A percentile compares a stretch with the other conserved stretches of the same genome.
Conservation (phyloP, 2,888 invertebrate genomes). For the Drosophila pullipes region DNA sequence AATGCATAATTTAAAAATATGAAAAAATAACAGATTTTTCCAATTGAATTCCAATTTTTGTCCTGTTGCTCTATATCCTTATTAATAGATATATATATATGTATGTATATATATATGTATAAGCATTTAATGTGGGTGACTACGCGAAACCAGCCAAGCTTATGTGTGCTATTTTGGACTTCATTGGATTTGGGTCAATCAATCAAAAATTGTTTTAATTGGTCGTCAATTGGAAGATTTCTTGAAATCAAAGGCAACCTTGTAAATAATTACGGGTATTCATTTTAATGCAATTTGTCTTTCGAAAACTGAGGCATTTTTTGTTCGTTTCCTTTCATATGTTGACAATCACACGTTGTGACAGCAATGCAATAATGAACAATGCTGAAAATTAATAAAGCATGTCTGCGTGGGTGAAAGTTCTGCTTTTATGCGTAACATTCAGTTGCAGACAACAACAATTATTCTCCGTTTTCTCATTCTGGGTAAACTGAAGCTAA, state of each 20-base stretch:
- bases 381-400: background rate
- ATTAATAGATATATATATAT: too few species aligned
- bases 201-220: background rate
- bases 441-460: background rate
- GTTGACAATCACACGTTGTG: background rate
- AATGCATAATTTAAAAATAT: background rate
- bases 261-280: background rate
- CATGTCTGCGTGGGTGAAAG: background rate
- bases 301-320: background rate
- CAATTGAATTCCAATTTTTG: background rate
- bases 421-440: background rate
- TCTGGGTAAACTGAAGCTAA: background rate
- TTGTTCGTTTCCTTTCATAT: too few species aligned
- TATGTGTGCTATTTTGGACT: background rate
- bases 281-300: background rate
- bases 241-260: background rate
- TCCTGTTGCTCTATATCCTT: background rate
- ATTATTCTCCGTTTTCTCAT: background rate
- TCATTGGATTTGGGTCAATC: background rate
- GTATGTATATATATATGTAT: too few species aligned
- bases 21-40: background rate
- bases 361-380: background rate
- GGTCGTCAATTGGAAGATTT: background rate
- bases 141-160: background rate
- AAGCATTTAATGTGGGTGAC: background rate